phyloP scores from a whole-genome alignment of 2,797 vertebrate genomes.

The Gallinago stenura region DNA sequence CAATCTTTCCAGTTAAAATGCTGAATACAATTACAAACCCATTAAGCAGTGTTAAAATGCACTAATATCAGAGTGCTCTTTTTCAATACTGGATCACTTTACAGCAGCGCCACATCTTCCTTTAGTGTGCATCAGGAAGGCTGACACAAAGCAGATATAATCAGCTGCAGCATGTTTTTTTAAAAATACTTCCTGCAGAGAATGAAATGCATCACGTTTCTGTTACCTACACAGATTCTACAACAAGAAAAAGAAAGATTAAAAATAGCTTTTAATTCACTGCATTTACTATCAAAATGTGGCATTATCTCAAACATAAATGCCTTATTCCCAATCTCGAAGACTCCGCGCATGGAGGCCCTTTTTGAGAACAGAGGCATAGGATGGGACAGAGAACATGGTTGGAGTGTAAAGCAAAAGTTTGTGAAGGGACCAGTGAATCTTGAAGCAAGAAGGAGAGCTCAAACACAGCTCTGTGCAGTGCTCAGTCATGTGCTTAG shows the following conservation, averaged over 20 bases:
- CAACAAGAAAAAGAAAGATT: not conserved
- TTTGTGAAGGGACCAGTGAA: not conserved
- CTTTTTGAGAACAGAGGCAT: not conserved
- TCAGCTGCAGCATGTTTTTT: not conserved
- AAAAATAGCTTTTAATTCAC: not conserved
- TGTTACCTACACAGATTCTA: not conserved
- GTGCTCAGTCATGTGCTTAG: not conserved
- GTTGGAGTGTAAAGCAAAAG: not conserved
- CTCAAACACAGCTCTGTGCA: not conserved
- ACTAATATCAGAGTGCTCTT: not conserved
- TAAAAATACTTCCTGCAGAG: not conserved
- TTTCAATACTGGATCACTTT: conserved; percentile 39
- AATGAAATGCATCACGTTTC: not conserved
- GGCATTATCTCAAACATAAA: not conserved
- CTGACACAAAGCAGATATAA: conserved; percentile 5
- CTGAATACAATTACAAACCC: conserved; percentile 76
- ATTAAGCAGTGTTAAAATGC: conserved; percentile 72
- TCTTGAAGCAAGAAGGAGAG: not conserved
- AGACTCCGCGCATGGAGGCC: accelerated
- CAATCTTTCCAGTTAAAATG: conserved; percentile 69
- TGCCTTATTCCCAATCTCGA: not conserved
- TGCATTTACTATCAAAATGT: not conserved
- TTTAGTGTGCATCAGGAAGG: not conserved
- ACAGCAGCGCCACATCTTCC: not conserved
- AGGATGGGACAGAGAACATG: not conserved